Conservation (phyloP, 2,888 invertebrate genomes). For the Aporophyla lueneburgensis region DNA sequence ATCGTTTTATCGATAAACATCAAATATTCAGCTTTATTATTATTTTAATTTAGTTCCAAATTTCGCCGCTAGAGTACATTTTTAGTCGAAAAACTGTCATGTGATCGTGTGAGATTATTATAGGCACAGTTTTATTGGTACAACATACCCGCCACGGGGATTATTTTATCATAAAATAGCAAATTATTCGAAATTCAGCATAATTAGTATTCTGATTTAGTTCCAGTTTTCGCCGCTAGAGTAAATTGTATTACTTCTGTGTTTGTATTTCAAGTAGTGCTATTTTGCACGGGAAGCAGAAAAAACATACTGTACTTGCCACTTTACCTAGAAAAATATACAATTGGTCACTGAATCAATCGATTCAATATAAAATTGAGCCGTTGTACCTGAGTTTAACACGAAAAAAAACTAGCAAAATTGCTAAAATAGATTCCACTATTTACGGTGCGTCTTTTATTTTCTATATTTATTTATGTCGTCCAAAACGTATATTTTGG, state of each 20-base stretch:
- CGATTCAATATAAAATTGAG: conserved; percentile 12
- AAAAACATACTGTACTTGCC: background rate
- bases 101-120: background rate
- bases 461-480: background rate
- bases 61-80: too few species aligned
- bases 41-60: too few species aligned
- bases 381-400: background rate
- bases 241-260: background rate
- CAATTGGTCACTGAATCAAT: conserved; percentile 11
- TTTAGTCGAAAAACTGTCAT: too few species aligned
- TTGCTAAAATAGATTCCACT: conserved; percentile 17
- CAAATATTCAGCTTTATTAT: too few species aligned
- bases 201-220: background rate
- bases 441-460: conserved; percentile 5
- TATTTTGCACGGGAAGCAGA: background rate
- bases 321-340: background rate
- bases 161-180: too few species aligned
- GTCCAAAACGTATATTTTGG: background rate
- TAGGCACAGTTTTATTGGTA: background rate
- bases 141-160: too few species aligned
- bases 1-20: too few species aligned
- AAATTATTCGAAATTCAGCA: background rate
- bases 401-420: conserved; percentile 13
- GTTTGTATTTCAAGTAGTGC: background rate
- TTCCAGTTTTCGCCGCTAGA: background rate